Evolutionary conservation across 2,113 vertebrate genomes (phyloP).

Genomic region (Phrynosoma platyrhinos): DNA sequence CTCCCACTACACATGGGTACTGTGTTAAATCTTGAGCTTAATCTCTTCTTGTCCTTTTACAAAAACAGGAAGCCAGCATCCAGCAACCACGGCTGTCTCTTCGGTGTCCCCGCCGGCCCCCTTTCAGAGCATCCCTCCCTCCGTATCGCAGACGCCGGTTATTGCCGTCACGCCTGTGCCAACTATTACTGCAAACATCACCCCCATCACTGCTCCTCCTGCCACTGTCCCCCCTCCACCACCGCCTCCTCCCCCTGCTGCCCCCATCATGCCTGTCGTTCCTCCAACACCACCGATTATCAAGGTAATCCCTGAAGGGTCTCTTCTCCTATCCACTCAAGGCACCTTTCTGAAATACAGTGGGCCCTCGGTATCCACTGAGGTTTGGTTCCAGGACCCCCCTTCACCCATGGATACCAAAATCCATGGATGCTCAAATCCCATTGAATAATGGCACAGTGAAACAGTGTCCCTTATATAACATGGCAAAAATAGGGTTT

Average conservation of each 20-base stretch:
- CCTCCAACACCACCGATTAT: constrained; percentile 90
- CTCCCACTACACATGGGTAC: too few relatives aligned
- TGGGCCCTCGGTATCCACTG: too few relatives aligned
- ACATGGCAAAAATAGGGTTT: too few relatives aligned
- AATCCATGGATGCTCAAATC: too few relatives aligned
- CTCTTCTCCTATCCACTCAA: background rate
- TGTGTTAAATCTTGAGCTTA: background rate
- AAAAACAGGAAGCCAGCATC: constrained; percentile 79
- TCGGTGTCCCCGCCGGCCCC: constrained; percentile 86
- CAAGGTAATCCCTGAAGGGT: constrained; percentile 82
- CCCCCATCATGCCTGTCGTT: constrained; percentile 84
- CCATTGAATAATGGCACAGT: too few relatives aligned
- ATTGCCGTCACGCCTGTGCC: constrained; percentile 92
- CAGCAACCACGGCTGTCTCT: constrained; percentile 84
- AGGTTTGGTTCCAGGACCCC: too few relatives aligned
- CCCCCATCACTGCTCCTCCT: constrained; percentile 76
- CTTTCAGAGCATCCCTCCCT: constrained; percentile 85
- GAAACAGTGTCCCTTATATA: too few relatives aligned
- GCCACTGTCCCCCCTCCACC: constrained; percentile 75
- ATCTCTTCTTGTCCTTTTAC: background rate
- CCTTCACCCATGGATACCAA: too few relatives aligned
- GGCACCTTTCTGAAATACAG: too few relatives aligned
- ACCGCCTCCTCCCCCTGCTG: constrained; percentile 53
- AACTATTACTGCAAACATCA: constrained; percentile 83
- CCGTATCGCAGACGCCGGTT: constrained; percentile 89